Conservation (phyloP, 2,797 vertebrate species). For the Ptychadena robeensis region DNA sequence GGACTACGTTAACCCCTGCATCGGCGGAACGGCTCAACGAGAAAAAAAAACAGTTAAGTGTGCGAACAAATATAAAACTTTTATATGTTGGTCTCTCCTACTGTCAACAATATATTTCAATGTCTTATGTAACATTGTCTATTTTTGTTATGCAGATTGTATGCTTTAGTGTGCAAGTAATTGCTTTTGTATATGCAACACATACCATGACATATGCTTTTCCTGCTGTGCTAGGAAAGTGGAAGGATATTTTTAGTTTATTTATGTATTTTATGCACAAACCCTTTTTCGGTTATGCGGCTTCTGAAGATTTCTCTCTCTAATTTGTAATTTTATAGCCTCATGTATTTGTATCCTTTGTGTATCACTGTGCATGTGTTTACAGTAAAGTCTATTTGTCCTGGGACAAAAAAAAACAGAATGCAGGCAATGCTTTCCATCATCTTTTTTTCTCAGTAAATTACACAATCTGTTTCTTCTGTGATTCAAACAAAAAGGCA, state of each 20-base stretch:
- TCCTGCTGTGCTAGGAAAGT: constrained; percentile 37
- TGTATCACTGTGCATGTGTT: constrained; percentile 44
- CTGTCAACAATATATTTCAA: background rate
- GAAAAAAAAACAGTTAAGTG: background rate
- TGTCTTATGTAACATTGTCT: constrained; percentile 7
- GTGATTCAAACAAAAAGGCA: constrained; percentile 35
- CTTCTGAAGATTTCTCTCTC: constrained; percentile 5
- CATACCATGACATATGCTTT: constrained; percentile 43
- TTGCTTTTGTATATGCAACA: constrained; percentile 29
- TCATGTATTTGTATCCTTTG: constrained; percentile 37
- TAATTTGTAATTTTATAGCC: constrained; percentile 47
- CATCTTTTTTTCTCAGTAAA: constrained; percentile 44
- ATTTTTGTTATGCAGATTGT: constrained; percentile 22
- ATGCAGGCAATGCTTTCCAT: constrained; percentile 36
- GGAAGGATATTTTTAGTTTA: constrained; percentile 44
- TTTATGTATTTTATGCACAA: constrained; percentile 47
- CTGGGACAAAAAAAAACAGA: constrained; percentile 47
- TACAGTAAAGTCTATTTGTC: constrained; percentile 51
- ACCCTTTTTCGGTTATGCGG: constrained; percentile 30
- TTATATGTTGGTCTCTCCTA: background rate
- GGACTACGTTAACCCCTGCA: too few species aligned
- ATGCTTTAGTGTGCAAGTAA: constrained; percentile 35
- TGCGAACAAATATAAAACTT: background rate
- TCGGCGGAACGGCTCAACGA: too few species aligned
- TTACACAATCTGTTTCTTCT: constrained; percentile 53